phyloP scores from a whole-genome alignment of 2,888 invertebrate species.

The Volucella zonaria region DNA sequence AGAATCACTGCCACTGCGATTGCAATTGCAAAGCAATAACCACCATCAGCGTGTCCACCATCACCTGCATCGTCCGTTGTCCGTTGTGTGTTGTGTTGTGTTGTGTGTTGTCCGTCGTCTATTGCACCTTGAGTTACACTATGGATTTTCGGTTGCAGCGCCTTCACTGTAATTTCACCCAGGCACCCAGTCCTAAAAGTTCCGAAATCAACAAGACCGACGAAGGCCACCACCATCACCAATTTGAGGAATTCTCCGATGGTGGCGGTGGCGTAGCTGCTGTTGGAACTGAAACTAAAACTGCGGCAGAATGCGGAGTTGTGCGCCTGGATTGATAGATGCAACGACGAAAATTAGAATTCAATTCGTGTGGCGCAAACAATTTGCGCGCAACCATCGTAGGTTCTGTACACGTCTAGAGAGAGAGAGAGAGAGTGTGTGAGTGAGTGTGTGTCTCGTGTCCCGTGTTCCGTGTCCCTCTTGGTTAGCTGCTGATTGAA shows the following conservation, averaged over 20 bases:
- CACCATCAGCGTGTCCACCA: no score
- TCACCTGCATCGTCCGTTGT: no score
- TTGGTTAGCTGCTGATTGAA: conserved; percentile 61
- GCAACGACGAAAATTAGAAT: conserved; percentile 69
- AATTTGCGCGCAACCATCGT: conserved; percentile 70
- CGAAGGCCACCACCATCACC: conserved; percentile 65
- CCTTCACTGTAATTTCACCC: conserved; percentile 52
- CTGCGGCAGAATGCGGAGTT: neutral
- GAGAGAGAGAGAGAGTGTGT: no score
- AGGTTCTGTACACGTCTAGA: conserved; percentile 41
- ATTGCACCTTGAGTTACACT: conserved; percentile 57
- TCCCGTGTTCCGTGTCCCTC: conserved; percentile 46
- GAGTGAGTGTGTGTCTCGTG: neutral
- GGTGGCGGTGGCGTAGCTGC: conserved; percentile 10
- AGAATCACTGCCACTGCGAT: conserved; percentile 27
- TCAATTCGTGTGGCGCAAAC: conserved; percentile 73
- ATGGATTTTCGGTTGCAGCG: conserved; percentile 39
- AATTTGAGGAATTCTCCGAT: conserved; percentile 59
- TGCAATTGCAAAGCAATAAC: no score
- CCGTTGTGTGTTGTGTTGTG: no score
- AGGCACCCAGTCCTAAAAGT: conserved; percentile 42
- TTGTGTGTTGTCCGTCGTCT: conserved; percentile 21
- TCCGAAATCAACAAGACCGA: conserved; percentile 49
- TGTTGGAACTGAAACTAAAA: conserved; percentile 1
- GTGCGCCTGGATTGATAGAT: conserved; percentile 62